phyloP scores from a whole-genome alignment of 37 sponge, comb jelly and placozoan genomes.

The Mnemiopsis leidyi region DNA sequence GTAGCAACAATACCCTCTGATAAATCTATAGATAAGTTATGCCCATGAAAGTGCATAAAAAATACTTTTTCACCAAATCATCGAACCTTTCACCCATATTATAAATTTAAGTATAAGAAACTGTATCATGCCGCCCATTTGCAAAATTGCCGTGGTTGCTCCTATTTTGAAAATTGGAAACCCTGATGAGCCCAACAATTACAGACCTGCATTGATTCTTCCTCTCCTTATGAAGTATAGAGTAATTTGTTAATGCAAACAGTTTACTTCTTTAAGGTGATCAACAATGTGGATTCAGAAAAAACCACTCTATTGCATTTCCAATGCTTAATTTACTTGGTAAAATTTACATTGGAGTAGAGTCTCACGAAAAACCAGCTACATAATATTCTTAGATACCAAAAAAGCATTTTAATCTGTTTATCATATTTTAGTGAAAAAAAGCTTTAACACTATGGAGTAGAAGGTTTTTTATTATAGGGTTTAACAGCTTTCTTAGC shows the following conservation, averaged over 20 bases:
- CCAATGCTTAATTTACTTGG: background rate
- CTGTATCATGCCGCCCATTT: background rate
- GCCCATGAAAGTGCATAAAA: background rate
- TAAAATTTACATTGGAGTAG: background rate
- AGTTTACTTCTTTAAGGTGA: background rate
- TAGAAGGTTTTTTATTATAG: background rate
- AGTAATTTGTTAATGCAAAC: background rate
- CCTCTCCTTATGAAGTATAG: background rate
- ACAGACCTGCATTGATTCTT: background rate
- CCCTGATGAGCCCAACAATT: background rate
- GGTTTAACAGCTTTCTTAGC: background rate
- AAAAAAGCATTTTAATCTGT: conserved; percentile 1
- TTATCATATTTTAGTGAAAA: background rate
- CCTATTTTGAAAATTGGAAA: conserved; percentile 1
- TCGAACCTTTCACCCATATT: background rate
- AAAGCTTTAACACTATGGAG: background rate
- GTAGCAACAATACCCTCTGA: background rate
- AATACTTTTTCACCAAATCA: background rate
- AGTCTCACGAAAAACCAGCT: background rate
- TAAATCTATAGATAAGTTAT: background rate
- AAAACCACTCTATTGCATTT: background rate
- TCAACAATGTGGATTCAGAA: background rate
- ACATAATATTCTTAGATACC: background rate
- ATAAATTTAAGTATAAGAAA: background rate
- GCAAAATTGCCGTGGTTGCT: background rate